Percentiles rank a stretch among this genome's conserved stretches.
Conservation (phyloP, 23 tunicate species). For the Styela plicata region DNA sequence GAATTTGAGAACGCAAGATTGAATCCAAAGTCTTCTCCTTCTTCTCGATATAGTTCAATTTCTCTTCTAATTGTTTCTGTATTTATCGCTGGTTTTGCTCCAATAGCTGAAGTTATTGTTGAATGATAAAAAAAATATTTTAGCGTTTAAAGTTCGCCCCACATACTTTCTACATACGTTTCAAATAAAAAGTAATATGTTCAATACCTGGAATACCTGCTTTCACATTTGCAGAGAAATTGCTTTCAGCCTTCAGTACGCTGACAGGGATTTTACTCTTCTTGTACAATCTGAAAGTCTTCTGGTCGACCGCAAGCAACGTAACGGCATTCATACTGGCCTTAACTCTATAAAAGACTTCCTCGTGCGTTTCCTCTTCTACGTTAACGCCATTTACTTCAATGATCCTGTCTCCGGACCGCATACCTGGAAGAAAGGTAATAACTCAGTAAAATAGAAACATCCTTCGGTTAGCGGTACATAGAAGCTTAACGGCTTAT, state of each 20-base stretch:
- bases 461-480: no score
- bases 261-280: slow-evolving; percentile 55
- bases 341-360: slow-evolving; percentile 84
- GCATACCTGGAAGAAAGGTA: slow-evolving; percentile 52
- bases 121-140: no score
- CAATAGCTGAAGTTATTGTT: no score
- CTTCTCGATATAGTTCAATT: neutral
- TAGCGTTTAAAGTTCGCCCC: no score
- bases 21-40: slow-evolving; percentile 58
- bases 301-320: slow-evolving; percentile 84
- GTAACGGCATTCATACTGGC: slow-evolving; percentile 83
- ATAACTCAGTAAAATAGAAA: neutral
- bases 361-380: slow-evolving; percentile 82
- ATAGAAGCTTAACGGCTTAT: no score
- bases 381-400: slow-evolving; percentile 92
- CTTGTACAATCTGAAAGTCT: slow-evolving; percentile 87
- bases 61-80: slow-evolving; percentile 1
- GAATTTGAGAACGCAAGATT: slow-evolving; percentile 82
- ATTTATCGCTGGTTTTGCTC: neutral
- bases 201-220: no score
- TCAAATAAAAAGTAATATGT: no score
- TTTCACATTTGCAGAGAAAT: slow-evolving; percentile 54
- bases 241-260: slow-evolving; percentile 59
- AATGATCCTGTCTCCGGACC: slow-evolving; percentile 91
- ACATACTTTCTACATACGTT: neutral